A percentile compares a stretch with the other conserved stretches of the same genome.
Evolutionary conservation across 2,797 vertebrate genomes (phyloP).

Genomic region (Tragelaphus oryx): DNA sequence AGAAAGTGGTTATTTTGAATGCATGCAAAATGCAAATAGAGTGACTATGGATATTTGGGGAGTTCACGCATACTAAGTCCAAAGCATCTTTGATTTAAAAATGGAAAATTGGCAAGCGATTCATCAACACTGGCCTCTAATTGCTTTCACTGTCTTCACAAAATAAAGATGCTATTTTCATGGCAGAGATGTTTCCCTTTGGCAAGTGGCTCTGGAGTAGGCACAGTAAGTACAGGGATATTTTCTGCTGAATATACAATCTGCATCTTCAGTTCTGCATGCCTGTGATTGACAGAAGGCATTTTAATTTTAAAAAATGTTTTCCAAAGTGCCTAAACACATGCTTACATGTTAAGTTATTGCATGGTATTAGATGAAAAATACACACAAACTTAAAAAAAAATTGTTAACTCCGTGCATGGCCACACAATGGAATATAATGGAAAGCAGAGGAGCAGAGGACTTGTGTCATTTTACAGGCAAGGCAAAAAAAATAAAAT

Average conservation of each 20-base stretch:
- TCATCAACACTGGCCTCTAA: slow-evolving; percentile 75
- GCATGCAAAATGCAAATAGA: slow-evolving; percentile 62
- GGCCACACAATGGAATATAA: slow-evolving; percentile 12
- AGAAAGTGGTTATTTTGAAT: slow-evolving; percentile 69
- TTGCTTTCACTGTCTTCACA: slow-evolving; percentile 75
- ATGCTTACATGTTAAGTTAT: slow-evolving; percentile 5
- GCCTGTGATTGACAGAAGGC: slow-evolving; percentile 7
- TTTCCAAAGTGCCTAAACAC: slow-evolving; percentile 42
- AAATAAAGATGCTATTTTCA: slow-evolving; percentile 78
- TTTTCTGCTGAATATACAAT: slow-evolving; percentile 52
- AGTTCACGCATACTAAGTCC: slow-evolving; percentile 69
- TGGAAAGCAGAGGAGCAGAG: slow-evolving; percentile 22
- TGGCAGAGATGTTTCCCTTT: slow-evolving; percentile 73
- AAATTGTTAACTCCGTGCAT: neutral
- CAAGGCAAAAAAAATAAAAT: neutral
- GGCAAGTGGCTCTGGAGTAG: slow-evolving; percentile 69
- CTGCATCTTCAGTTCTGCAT: neutral
- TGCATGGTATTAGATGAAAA: slow-evolving; percentile 32
- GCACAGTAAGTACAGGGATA: slow-evolving; percentile 54
- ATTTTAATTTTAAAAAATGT: slow-evolving; percentile 52
- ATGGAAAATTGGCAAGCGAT: slow-evolving; percentile 75
- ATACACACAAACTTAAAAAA: slow-evolving; percentile 2
- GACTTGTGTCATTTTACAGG: neutral
- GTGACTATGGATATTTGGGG: slow-evolving; percentile 66
- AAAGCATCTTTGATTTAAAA: slow-evolving; percentile 74